Conservation (phyloP, 53 echinoderm and acorn worm species). For the Mesocentrotus franciscanus region DNA sequence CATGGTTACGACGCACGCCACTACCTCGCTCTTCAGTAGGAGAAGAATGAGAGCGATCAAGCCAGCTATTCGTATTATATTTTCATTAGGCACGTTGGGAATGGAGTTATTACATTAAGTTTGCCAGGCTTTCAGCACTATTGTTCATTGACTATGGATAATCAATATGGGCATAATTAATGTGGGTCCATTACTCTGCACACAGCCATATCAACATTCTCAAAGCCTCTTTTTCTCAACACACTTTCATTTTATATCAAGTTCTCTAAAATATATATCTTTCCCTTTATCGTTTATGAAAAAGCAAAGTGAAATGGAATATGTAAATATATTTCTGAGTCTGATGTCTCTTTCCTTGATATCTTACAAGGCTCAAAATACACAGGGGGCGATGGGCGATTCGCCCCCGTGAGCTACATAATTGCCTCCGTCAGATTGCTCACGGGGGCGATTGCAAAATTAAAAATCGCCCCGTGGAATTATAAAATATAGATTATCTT, state of each 20-base stretch:
- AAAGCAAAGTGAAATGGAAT: neutral
- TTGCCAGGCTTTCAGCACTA: conserved; percentile 51
- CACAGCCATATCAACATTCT: conserved; percentile 12
- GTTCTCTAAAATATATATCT: neutral
- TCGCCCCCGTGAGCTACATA: too few species aligned
- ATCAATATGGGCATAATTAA: conserved; percentile 69
- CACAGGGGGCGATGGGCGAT: too few species aligned
- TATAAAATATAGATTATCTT: too few species aligned
- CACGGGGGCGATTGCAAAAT: too few species aligned
- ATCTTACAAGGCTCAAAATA: too few species aligned
- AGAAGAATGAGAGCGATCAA: conserved; percentile 53
- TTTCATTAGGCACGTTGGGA: conserved; percentile 66
- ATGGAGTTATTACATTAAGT: conserved; percentile 65
- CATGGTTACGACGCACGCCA: conserved; percentile 40
- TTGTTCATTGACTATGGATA: conserved; percentile 30
- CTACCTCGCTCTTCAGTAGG: neutral
- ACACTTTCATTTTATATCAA: neutral
- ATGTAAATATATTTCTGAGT: neutral
- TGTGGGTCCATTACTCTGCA: conserved; percentile 62
- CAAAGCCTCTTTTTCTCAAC: neutral
- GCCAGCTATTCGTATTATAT: conserved; percentile 53
- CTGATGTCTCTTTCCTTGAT: neutral
- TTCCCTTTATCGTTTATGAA: neutral
- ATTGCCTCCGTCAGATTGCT: too few species aligned
- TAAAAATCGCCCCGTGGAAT: too few species aligned